A percentile compares a stretch with the other conserved stretches of the same genome.
These are phyloP conservation scores for Agrochola lota DNA, from an alignment of 2,888 invertebrate genomes.

Conservation along the genomic window DNA sequence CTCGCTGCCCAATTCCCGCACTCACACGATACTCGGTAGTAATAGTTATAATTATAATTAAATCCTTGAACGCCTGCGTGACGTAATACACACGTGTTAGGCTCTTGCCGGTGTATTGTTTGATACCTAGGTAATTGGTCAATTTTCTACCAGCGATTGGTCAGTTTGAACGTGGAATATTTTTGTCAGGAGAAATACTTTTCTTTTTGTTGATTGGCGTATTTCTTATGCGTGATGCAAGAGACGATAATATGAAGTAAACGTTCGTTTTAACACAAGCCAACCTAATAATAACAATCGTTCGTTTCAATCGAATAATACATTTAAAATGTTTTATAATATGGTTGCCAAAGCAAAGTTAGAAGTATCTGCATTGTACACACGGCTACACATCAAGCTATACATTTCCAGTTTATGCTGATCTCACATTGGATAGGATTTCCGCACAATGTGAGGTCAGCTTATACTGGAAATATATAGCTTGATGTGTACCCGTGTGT, in stretches of 20 bases:
- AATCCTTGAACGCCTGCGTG: slow-evolving; percentile 46
- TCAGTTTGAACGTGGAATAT: slow-evolving; percentile 7
- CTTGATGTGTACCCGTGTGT: no score
- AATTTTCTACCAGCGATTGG: slow-evolving; percentile 33
- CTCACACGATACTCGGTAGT: slow-evolving; percentile 32
- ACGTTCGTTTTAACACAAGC: neutral
- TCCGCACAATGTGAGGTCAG: no score
- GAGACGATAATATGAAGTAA: neutral
- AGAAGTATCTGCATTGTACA: neutral
- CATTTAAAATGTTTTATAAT: neutral
- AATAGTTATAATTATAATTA: slow-evolving; percentile 52
- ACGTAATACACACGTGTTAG: slow-evolving; percentile 61
- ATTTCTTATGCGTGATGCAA: neutral
- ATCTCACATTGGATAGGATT: no score
- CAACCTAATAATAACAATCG: neutral
- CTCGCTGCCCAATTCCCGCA: slow-evolving; percentile 66
- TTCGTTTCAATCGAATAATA: neutral
- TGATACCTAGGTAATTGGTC: slow-evolving; percentile 35
- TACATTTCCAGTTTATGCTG: no score
- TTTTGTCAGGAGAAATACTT: neutral
- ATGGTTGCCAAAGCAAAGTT: neutral
- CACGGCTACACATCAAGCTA: no score
- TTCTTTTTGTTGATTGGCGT: neutral
- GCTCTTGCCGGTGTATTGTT: slow-evolving; percentile 13
- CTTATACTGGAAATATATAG: no score